Evolutionary conservation across 2,113 vertebrate species (phyloP), one percentile per base, ranked within the genome.

Genomic region (Okapia johnstoni): DNA sequence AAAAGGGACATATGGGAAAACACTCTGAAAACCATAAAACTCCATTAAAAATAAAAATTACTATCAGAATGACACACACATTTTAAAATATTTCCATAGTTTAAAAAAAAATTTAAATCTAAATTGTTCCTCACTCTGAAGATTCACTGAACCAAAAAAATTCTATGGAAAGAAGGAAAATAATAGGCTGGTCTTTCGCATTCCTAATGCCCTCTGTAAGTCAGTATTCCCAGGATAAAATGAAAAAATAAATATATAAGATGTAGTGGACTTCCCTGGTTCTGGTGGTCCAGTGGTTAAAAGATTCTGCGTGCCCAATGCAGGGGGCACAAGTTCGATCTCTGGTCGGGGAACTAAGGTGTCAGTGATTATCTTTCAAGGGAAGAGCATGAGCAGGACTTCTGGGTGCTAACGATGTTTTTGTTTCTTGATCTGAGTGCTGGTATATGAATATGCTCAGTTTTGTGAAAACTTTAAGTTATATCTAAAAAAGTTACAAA

Each of bases 81-180:
- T 90, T 94, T 91, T 77, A 83, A 96, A 96, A 70, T 88, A 97
- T 61, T 81, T 26, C 54, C 40, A 97, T 57, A 58, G 90, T 87
- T 52, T 2, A 11, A 48, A 85, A n/a, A 95, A 79, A 1, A 57
- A 11, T 1, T 55, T 30, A 7, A 19, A 61, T 21, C 50, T 83
- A 85, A 94, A 93, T 66, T 92, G 13, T 85, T 92, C 6, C 92
- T 92, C 52, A 88, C 19, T 90, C 85, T 92, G 23, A 96, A 94
- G 52, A 21, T 86, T 96, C 73, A 88, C 6, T 86, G 52, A 94
- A 93, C 36, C 52, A 66, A 91, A 91, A 88, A 84, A 55, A 33
- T 76, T 40, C 30, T 77, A 76, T 36, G 17, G 17, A 88, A 90
- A 95, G 57, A 96, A 94, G 54, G 33, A 89, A 58, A 79, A 86